A percentile compares a stretch with the other conserved stretches of the same genome.
These are phyloP conservation scores for Limanda limanda DNA, from an alignment of 2,113 vertebrate species.

Conservation along the genomic window DNA sequence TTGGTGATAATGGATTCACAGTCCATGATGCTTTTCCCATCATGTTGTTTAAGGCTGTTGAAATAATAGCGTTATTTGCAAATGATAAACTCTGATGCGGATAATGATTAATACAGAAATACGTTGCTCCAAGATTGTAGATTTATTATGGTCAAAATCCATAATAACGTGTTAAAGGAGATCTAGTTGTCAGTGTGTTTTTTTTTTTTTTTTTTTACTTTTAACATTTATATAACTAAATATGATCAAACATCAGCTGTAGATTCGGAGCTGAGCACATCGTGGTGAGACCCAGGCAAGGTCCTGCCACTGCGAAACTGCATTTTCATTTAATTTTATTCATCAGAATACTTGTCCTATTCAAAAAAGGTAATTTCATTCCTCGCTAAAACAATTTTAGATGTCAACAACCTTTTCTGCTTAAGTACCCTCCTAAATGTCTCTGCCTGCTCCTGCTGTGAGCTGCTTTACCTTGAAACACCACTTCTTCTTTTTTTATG, in stretches of 20 bases:
- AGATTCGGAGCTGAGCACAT: neutral
- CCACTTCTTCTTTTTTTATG: neutral
- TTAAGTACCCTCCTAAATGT: conserved; percentile 51
- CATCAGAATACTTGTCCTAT: conserved; percentile 14
- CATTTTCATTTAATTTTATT: conserved; percentile 28
- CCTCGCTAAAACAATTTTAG: conserved; percentile 8
- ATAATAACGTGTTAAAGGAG: conserved; percentile 52
- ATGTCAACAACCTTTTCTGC: conserved; percentile 36
- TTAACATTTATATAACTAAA: neutral
- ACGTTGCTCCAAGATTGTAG: conserved; percentile 29
- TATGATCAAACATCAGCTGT: neutral
- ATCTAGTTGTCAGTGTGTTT: neutral
- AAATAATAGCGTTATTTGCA: conserved; percentile 28
- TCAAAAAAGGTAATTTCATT: conserved; percentile 38
- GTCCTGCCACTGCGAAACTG: neutral
- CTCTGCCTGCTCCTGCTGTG: conserved; percentile 46
- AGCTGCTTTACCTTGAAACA: neutral
- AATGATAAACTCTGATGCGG: conserved; percentile 25
- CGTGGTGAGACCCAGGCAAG: neutral
- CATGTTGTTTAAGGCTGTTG: conserved; percentile 24
- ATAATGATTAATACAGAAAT: neutral
- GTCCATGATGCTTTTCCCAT: conserved; percentile 25
- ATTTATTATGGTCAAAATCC: conserved; percentile 33
- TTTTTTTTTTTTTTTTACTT: neutral
- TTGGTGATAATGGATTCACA: conserved; percentile 54